Percentiles rank a stretch among this genome's conserved stretches.
phyloP scores from a whole-genome alignment of 2,113 vertebrate genomes.

The Lepisosteus osseus region DNA sequence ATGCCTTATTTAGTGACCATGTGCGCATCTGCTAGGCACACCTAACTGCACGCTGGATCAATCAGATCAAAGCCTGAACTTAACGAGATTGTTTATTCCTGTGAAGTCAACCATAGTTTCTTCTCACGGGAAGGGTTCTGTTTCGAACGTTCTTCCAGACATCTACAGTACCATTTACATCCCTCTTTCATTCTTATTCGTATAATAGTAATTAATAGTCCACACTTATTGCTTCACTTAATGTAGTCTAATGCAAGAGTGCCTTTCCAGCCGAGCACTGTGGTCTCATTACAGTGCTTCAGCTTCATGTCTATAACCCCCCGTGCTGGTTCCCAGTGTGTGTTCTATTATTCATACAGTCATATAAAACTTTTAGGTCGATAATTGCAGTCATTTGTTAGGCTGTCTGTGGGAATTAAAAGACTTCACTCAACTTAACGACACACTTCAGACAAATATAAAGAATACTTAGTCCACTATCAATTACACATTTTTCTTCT shows the following conservation, averaged over 20 bases:
- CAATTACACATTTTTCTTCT: neutral
- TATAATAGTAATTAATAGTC: neutral
- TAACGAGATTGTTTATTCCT: too few relatives aligned
- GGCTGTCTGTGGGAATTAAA: neutral
- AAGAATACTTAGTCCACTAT: neutral
- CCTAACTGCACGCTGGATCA: too few relatives aligned
- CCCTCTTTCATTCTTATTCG: neutral
- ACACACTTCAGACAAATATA: neutral
- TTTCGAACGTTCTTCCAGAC: neutral
- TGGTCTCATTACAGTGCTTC: neutral
- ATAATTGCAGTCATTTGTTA: conserved; percentile 12
- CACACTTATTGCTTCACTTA: neutral
- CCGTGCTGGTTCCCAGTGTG: neutral
- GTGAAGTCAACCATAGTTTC: too few relatives aligned
- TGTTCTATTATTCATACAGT: conserved; percentile 4
- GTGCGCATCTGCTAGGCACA: too few relatives aligned
- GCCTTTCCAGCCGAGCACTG: neutral
- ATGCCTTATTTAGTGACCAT: too few relatives aligned
- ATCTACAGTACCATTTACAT: too few relatives aligned
- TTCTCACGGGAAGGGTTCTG: neutral
- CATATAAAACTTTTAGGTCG: conserved; percentile 1
- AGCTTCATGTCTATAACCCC: neutral
- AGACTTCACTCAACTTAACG: neutral
- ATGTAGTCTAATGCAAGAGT: neutral
- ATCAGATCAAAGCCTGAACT: too few relatives aligned